Evolutionary conservation across 2,113 vertebrate genomes (phyloP).

Genomic region (Rhodinocichla rosea): DNA sequence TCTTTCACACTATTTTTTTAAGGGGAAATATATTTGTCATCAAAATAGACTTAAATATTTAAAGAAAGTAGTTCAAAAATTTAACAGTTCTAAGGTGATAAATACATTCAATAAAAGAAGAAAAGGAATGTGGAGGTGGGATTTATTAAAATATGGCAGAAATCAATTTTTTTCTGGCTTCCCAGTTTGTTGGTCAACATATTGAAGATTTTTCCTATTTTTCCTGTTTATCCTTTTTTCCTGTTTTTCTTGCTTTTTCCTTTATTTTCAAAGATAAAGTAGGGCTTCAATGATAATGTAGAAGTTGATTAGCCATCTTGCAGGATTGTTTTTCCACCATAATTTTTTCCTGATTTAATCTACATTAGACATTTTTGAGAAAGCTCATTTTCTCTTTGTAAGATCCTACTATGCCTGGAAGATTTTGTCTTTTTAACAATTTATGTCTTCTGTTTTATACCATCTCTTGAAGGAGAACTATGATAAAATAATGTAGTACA

Average conservation of each 20-base stretch:
- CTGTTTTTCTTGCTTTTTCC: accelerated
- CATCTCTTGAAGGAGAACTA: neutral
- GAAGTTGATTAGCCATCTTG: neutral
- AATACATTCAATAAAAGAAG: accelerated
- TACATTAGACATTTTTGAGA: neutral
- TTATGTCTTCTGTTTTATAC: neutral
- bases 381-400: neutral
- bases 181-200: neutral
- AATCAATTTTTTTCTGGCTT: neutral
- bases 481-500: neutral
- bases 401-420: neutral
- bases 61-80: neutral
- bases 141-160: neutral
- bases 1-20: neutral
- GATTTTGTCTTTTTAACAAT: neutral
- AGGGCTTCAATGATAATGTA: neutral
- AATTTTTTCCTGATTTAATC: neutral
- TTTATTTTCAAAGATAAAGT: neutral
- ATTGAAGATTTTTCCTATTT: neutral
- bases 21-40: accelerated
- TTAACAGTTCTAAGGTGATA: neutral
- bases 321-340: neutral
- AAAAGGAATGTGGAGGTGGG: accelerated
- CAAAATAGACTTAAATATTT: neutral
- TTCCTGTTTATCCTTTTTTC: accelerated